Conservation (phyloP, 2,113 vertebrate species). For the Ictalurus furcatus region DNA sequence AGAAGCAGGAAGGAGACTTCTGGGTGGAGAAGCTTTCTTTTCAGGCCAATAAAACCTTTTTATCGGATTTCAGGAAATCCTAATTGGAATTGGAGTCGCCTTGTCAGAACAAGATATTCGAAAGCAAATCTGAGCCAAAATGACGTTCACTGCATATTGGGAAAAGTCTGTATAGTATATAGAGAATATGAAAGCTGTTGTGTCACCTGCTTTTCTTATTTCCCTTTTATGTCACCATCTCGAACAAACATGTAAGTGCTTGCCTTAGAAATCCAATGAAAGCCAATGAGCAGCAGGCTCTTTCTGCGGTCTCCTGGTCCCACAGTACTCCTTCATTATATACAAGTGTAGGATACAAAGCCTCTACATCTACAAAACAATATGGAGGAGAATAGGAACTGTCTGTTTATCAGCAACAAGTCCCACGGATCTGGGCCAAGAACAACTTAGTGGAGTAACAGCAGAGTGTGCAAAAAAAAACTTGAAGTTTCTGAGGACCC, state of each 20-base stretch:
- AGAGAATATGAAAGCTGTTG: neutral
- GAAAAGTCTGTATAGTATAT: neutral
- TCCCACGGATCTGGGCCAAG: constrained; percentile 30
- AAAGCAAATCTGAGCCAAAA: constrained; percentile 62
- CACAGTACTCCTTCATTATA: constrained; percentile 41
- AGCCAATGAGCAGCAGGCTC: constrained; percentile 35
- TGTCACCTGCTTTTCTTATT: constrained; percentile 16
- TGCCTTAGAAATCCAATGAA: constrained; percentile 47
- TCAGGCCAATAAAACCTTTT: constrained; percentile 68
- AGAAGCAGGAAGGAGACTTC: constrained; percentile 19
- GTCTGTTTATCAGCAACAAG: constrained; percentile 37
- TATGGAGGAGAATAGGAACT: constrained; percentile 34
- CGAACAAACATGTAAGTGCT: constrained; percentile 42
- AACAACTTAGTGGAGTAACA: constrained; percentile 29
- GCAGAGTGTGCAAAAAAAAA: neutral
- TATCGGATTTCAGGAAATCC: constrained; percentile 75
- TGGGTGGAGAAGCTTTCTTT: constrained; percentile 60
- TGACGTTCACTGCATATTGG: neutral
- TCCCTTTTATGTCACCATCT: constrained; percentile 5
- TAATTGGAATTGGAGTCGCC: constrained; percentile 70
- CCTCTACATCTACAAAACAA: constrained; percentile 39
- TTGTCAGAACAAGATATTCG: constrained; percentile 67
- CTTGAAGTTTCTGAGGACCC: neutral
- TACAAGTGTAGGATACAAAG: constrained; percentile 34
- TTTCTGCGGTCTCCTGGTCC: neutral